Percentiles rank a stretch among this genome's conserved stretches.
phyloP scores from a whole-genome alignment of 2,797 vertebrate genomes.

The Pempheris klunzingeri region DNA sequence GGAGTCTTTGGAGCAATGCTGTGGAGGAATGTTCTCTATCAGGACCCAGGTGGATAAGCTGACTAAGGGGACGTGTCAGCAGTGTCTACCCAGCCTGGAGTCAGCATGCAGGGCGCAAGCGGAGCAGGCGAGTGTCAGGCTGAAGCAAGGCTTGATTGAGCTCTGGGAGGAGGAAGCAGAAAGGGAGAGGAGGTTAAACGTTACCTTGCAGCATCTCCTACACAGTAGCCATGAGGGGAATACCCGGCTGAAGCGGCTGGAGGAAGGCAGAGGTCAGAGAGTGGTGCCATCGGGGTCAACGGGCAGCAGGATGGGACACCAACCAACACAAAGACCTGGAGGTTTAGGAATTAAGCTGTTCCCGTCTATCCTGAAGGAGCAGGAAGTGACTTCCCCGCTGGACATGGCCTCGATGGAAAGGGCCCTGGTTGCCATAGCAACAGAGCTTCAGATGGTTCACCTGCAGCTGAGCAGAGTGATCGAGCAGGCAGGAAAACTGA shows the following conservation, averaged over 20 bases:
- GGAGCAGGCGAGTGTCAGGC: constrained; percentile 46
- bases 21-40: constrained; percentile 49
- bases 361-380: constrained; percentile 43
- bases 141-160: constrained; percentile 59
- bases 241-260: constrained; percentile 41
- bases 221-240: constrained; percentile 34
- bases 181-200: constrained; percentile 68
- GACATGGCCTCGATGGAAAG: constrained; percentile 52
- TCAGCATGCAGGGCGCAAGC: constrained; percentile 53
- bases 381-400: constrained; percentile 48
- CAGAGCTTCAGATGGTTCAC: constrained; percentile 73
- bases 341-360: constrained; percentile 26
- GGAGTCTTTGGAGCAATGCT: constrained; percentile 67
- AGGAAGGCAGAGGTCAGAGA: constrained; percentile 32
- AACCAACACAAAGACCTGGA: constrained; percentile 44
- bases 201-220: constrained; percentile 66
- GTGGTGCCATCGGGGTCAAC: not conserved
- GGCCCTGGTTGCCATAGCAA: constrained; percentile 71
- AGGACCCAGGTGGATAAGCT: constrained; percentile 64
- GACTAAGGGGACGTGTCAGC: constrained; percentile 52
- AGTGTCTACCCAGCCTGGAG: constrained; percentile 52
- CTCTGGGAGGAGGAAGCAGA: constrained; percentile 55
- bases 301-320: constrained; percentile 20
- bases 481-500: constrained; percentile 42
- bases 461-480: constrained; percentile 69